Evolutionary conservation across 92 coral and sea anemone species (phyloP).

Genomic region (Ricordea florida): DNA sequence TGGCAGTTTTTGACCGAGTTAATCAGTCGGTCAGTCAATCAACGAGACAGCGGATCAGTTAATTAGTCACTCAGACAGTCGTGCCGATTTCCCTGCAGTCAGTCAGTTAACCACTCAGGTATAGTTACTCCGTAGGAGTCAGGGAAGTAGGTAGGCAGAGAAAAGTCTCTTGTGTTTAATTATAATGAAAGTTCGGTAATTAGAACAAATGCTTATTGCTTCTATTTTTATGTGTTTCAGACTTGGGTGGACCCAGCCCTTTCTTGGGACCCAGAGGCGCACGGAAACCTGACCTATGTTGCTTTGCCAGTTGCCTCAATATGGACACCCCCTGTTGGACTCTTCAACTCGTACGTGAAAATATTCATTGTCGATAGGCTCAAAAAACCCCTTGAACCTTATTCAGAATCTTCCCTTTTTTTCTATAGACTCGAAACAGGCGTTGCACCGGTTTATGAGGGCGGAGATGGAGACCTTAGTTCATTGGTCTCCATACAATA

Average conservation of each 20-base stretch:
- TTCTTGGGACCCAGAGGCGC: constrained; percentile 26
- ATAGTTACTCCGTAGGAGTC: too few relatives aligned
- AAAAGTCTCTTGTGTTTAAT: too few relatives aligned
- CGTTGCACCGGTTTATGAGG: constrained; percentile 6
- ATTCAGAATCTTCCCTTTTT: too few relatives aligned
- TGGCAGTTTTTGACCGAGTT: not conserved
- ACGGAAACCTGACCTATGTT: constrained; percentile 32
- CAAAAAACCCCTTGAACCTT: too few relatives aligned
- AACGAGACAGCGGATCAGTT: not conserved
- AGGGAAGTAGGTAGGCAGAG: too few relatives aligned
- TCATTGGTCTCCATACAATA: not conserved
- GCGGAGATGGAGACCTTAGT: not conserved
- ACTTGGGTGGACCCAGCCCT: constrained; percentile 30
- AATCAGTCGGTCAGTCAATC: not conserved
- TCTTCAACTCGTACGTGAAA: constrained; percentile 41
- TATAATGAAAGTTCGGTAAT: too few relatives aligned
- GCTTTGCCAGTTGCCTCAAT: constrained; percentile 23
- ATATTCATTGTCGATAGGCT: not conserved
- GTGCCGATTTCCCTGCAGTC: too few relatives aligned
- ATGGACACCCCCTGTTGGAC: constrained; percentile 59
- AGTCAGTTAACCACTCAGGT: too few relatives aligned
- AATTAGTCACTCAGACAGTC: too few relatives aligned
- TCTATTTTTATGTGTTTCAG: constrained; percentile 2
- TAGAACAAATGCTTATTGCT: not conserved
- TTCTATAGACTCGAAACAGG: constrained; percentile 15